These are phyloP conservation scores for Drosophila trapezifrons DNA, from an alignment of 1,140 invertebrate genomes.

Conservation along the genomic window DNA sequence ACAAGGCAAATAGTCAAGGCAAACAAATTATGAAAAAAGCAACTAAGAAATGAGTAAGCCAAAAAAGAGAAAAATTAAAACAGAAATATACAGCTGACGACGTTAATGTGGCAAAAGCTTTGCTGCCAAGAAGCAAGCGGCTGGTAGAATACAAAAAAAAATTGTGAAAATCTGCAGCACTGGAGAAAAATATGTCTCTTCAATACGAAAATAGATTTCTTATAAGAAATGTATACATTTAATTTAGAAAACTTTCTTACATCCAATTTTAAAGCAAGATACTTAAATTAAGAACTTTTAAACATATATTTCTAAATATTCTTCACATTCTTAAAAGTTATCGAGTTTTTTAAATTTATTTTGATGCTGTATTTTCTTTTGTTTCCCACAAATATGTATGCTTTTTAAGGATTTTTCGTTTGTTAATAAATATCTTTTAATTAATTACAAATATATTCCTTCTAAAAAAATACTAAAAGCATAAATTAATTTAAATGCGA, in stretches of 20 bases:
- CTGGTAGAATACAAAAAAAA: slow-evolving; percentile 1
- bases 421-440: no score
- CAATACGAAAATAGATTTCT: no score
- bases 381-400: no score
- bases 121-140: slow-evolving; percentile 21
- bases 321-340: no score
- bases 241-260: no score
- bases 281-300: no score
- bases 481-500: background rate
- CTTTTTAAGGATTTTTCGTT: no score
- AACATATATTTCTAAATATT: no score
- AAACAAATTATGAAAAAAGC: slow-evolving; percentile 63
- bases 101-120: slow-evolving; percentile 67
- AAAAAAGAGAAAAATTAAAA: slow-evolving; percentile 37
- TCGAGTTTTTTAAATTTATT: no score
- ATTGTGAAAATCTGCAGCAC: background rate
- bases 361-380: no score
- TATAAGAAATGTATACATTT: background rate
- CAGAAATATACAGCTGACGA: slow-evolving; percentile 52
- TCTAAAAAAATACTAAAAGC: slow-evolving; percentile 16
- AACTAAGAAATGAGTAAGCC: slow-evolving; percentile 64
- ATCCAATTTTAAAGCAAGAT: no score
- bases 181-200: background rate
- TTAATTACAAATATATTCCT: no score
- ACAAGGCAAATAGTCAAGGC: slow-evolving; percentile 67